Evolutionary conservation across 2,888 invertebrate species (phyloP), one percentile per base, ranked within the genome.

Genomic region (Carcina quercana): DNA sequence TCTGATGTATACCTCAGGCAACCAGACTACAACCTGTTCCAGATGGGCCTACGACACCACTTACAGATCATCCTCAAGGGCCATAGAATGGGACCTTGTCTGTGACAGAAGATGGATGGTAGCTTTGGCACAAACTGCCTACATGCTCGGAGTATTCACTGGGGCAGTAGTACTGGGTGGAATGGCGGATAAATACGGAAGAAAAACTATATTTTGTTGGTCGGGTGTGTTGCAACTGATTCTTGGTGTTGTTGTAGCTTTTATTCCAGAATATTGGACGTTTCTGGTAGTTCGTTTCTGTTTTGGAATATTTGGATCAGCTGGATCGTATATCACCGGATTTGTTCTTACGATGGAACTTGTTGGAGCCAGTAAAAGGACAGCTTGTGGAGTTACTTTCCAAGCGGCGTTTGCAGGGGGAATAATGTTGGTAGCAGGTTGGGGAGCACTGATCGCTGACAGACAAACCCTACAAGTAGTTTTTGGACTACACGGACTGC

Each of bases 141-240:
- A 90, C 60, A 95, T 95, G 95, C 84, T 94, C 49, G 95, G 95
- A 10, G 93, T 94, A 3, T 93, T 95, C 54, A 88, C 90, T 0
- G 95, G 95, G 2, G 94, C 95, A 1, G 90, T 95, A 1, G 87
- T 89, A 0, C 72, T 95, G 17, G 95, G 95, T 5, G 91, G 91
- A 28, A 74, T 94, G 72, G 94, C 95, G 0, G 95, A 95, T 54
- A 92, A 91, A 72, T 87, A 91, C 41, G 95, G 95, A 3, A 86
- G 95, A 17, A 95, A 94, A 65, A 88, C 87, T 0, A 89, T 95
- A 43, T 94, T 93, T 59, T 94, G 91, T 59, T 87, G 90, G 85
- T 94, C 94, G 3, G 92, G 89, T 1, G 79, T 92, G 5, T 59
- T 92, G 8, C 94, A 94, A 59, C 63, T 94, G 30, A 59, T 91